A percentile compares a stretch with the other conserved stretches of the same genome.
These are phyloP conservation scores for Centropus unirufus DNA, from an alignment of 2,113 vertebrate species.

Conservation along the genomic window DNA sequence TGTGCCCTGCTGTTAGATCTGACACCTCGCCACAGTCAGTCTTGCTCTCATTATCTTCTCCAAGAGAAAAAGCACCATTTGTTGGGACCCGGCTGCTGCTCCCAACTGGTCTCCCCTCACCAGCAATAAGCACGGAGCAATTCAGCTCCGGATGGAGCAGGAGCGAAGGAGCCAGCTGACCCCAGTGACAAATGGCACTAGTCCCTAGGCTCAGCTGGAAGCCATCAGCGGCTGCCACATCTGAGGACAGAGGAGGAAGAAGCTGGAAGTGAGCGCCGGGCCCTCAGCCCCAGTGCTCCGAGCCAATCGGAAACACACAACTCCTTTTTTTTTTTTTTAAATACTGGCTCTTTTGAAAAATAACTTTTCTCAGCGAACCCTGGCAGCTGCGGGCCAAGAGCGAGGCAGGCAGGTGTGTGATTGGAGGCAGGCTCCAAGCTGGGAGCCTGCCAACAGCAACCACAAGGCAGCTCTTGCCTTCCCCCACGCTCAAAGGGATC, in stretches of 20 bases:
- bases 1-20: conserved; percentile 63
- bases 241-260: not conserved
- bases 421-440: conserved; percentile 58
- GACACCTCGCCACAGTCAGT: not conserved
- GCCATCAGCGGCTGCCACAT: conserved; percentile 24
- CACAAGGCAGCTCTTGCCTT: conserved; percentile 67
- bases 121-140: not conserved
- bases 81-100: conserved; percentile 20
- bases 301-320: conserved; percentile 50
- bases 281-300: not conserved
- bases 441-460: conserved; percentile 64
- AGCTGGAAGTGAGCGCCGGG: conserved; percentile 5
- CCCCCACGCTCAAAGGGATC: conserved; percentile 61
- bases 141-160: not conserved
- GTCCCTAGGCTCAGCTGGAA: not conserved
- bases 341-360: conserved; percentile 63
- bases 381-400: conserved; percentile 71
- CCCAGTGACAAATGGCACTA: conserved; percentile 54
- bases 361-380: conserved; percentile 61
- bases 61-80: conserved; percentile 60
- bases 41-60: conserved; percentile 28
- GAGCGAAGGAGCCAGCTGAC: conserved; percentile 34
- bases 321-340: conserved; percentile 20
- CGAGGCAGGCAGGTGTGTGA: conserved; percentile 66
- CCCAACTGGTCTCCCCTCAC: not conserved